A percentile compares a stretch with the other conserved stretches of the same genome.
These are phyloP conservation scores for Rhabdomys dilectus DNA, from an alignment of 2,113 vertebrate species.

Conservation along the genomic window DNA sequence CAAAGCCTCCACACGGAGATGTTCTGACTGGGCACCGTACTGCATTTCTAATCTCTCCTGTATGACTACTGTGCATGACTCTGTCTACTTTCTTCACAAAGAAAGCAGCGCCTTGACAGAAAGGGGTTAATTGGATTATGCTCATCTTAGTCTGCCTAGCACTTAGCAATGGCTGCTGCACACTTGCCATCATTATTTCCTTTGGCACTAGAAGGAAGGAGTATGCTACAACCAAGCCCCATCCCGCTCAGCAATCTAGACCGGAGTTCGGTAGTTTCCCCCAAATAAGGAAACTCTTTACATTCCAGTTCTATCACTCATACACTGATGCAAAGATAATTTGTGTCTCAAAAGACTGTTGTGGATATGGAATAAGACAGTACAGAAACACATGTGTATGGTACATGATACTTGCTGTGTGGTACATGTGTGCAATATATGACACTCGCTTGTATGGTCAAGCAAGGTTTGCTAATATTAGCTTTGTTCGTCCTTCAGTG, in stretches of 20 bases:
- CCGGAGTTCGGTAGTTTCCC: background rate
- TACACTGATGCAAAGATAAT: conserved; percentile 3
- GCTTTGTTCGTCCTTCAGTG: background rate
- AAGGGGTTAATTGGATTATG: background rate
- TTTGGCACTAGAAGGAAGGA: conserved; percentile 14
- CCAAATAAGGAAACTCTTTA: conserved; percentile 8
- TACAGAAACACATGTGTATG: background rate
- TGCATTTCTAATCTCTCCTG: background rate
- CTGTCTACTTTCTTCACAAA: background rate
- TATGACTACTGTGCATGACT: background rate
- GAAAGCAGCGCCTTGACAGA: background rate
- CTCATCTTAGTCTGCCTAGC: background rate
- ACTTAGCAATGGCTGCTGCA: background rate
- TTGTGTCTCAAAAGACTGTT: conserved; percentile 17
- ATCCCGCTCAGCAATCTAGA: background rate
- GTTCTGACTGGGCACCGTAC: background rate
- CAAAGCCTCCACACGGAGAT: background rate
- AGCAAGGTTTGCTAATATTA: background rate
- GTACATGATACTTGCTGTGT: background rate
- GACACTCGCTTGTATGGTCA: background rate
- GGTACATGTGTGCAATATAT: background rate
- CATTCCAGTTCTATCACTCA: background rate
- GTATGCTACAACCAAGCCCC: background rate
- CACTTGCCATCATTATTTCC: background rate
- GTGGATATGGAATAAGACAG: background rate